These are phyloP conservation scores for Rhadinocentrus ornatus DNA, from an alignment of 2,797 vertebrate species.

Conservation along the genomic window DNA sequence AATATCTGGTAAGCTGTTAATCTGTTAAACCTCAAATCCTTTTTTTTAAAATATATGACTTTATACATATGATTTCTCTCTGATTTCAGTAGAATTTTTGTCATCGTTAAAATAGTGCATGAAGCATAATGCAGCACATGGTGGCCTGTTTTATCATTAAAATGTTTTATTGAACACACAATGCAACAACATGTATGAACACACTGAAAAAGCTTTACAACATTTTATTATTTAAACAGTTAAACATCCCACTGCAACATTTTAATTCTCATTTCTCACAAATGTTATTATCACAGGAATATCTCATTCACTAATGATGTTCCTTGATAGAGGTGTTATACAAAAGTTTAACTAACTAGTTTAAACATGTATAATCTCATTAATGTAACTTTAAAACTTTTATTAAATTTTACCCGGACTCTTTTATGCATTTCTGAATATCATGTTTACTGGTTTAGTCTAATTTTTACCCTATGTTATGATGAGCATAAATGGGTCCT, in stretches of 20 bases:
- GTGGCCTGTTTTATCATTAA: neutral
- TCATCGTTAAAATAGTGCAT: neutral
- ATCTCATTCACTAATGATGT: slow-evolving; percentile 17
- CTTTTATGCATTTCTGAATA: neutral
- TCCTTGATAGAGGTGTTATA: slow-evolving; percentile 5
- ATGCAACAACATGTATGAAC: slow-evolving; percentile 27
- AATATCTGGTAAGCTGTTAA: no score
- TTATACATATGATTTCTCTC: neutral
- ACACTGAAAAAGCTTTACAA: slow-evolving; percentile 22
- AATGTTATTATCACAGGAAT: neutral
- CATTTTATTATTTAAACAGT: slow-evolving; percentile 39
- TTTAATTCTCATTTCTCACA: neutral
- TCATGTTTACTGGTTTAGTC: neutral
- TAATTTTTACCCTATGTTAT: neutral
- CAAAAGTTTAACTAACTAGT: neutral
- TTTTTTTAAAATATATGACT: neutral
- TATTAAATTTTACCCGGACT: neutral
- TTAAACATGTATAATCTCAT: neutral
- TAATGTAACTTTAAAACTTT: neutral
- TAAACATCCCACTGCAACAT: neutral
- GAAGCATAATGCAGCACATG: neutral
- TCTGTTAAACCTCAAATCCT: neutral
- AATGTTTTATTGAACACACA: slow-evolving; percentile 59
- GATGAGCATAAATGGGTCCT: no score
- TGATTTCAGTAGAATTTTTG: neutral